Evolutionary conservation across 2,888 invertebrate species (phyloP).

Genomic region (Lasioglossum lativentre): DNA sequence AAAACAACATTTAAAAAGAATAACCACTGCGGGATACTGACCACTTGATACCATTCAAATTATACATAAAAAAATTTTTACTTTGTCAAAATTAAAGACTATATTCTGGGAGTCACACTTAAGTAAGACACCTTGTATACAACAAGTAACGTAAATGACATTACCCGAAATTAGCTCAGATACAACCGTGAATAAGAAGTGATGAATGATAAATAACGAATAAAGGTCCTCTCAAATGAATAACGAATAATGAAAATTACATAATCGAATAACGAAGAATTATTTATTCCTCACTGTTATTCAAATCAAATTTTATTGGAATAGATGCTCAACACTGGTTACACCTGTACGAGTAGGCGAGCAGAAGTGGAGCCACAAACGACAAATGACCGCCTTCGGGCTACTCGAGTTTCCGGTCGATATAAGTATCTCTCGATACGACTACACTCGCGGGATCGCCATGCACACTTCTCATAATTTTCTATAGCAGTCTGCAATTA

Average conservation of each 20-base stretch:
- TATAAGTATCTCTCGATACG: slow-evolving; percentile 36
- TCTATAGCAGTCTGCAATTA: neutral
- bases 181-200: too few relatives aligned
- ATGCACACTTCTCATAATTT: neutral
- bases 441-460: slow-evolving; percentile 27
- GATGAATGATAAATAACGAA: too few relatives aligned
- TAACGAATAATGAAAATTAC: neutral
- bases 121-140: too few relatives aligned
- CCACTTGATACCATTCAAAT: too few relatives aligned
- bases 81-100: too few relatives aligned
- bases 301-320: neutral
- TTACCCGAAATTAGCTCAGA: too few relatives aligned
- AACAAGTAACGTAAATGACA: too few relatives aligned
- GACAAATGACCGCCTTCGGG: slow-evolving; percentile 38
- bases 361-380: slow-evolving; percentile 22
- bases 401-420: slow-evolving; percentile 57
- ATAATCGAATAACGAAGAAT: neutral
- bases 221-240: neutral
- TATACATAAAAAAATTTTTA: too few relatives aligned
- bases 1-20: too few relatives aligned
- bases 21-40: too few relatives aligned
- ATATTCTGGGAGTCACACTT: too few relatives aligned
- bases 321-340: slow-evolving; percentile 14
- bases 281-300: neutral
- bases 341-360: slow-evolving; percentile 35